Evolutionary conservation across 2,113 vertebrate genomes (phyloP), one percentile per base, ranked within the genome.

Genomic region (Okapia johnstoni): DNA sequence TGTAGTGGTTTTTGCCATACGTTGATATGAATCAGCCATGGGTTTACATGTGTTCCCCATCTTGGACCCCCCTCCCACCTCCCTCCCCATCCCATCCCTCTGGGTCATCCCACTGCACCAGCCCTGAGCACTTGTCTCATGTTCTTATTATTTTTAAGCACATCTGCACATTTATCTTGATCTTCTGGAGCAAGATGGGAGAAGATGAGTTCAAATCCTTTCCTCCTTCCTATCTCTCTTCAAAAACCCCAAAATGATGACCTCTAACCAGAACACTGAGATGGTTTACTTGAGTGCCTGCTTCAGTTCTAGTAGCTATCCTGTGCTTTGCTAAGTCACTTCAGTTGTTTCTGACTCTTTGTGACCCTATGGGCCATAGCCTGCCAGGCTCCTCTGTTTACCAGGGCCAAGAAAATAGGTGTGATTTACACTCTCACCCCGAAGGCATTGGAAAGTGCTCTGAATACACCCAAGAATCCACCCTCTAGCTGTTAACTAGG

Each of bases 11-110:
- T 63, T 63, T 63, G 30, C 60, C 60, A 63, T 63, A 15, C 60
- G 33, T 33, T 0, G 0, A 33, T 15, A 33, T 33, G 30, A 61
- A 33, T 61, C 14, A 0, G 15, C 28, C 60, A 61, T 0, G 0
- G 14, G 6, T 61, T 6, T 61, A 61, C 60, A 61, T 6, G 1
- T 33, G 28, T 61, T 61, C 60, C 60, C 14, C 60, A 33, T 61
- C 60, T 61, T 61, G 60, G 30, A 33, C 60, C 15, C 6, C 30
- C 60, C 6, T 33, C 30, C 30, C 60, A 33, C 28, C 3, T 61
- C 30, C 30, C 60, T 61, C 14, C 6, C 60, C 3, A 7, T 0
- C 16, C 30, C 60, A 33, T 61, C 60, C 60, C 6, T 61, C 60
- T 61, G 60, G 30, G 14, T 33, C 60, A 33, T 16, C 60, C 30